Percentiles rank a stretch among this genome's conserved stretches.
Conservation (phyloP, 2,888 invertebrate genomes). For the Drosophila nigritarsus region DNA sequence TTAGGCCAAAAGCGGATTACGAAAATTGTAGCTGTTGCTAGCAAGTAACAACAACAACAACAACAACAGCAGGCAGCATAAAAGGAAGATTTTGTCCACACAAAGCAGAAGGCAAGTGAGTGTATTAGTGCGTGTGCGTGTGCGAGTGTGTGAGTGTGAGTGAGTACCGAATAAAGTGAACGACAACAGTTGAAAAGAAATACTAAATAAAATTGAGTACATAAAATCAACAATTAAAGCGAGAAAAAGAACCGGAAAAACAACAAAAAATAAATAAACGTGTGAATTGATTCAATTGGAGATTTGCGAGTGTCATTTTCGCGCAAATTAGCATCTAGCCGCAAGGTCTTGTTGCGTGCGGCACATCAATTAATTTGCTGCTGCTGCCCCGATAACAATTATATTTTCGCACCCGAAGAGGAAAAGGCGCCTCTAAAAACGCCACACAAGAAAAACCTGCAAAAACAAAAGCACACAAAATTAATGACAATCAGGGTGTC, state of each 20-base stretch:
- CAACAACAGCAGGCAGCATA: slow-evolving; percentile 39
- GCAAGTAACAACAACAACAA: slow-evolving; percentile 24
- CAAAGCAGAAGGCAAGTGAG: slow-evolving; percentile 41
- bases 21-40: slow-evolving; percentile 56
- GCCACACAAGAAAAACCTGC: slow-evolving; percentile 16
- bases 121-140: slow-evolving; percentile 10
- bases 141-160: slow-evolving; percentile 7
- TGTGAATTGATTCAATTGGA: slow-evolving; percentile 52
- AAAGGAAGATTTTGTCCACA: slow-evolving; percentile 39
- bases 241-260: slow-evolving; percentile 10
- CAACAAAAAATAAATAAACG: not conserved
- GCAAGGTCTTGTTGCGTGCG: slow-evolving; percentile 55
- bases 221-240: slow-evolving; percentile 12
- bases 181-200: slow-evolving; percentile 35
- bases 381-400: slow-evolving; percentile 15
- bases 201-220: slow-evolving; percentile 4
- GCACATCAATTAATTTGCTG: slow-evolving; percentile 69
- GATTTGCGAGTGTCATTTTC: slow-evolving; percentile 57
- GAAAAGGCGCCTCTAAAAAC: slow-evolving; percentile 17
- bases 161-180: slow-evolving; percentile 56
- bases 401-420: slow-evolving; percentile 58
- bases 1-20: slow-evolving; percentile 80
- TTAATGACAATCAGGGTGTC: slow-evolving; percentile 11
- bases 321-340: slow-evolving; percentile 56
- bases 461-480: slow-evolving; percentile 6